Evolutionary conservation across 1,140 invertebrate genomes (phyloP).

Genomic region (Musca vetustissima): DNA sequence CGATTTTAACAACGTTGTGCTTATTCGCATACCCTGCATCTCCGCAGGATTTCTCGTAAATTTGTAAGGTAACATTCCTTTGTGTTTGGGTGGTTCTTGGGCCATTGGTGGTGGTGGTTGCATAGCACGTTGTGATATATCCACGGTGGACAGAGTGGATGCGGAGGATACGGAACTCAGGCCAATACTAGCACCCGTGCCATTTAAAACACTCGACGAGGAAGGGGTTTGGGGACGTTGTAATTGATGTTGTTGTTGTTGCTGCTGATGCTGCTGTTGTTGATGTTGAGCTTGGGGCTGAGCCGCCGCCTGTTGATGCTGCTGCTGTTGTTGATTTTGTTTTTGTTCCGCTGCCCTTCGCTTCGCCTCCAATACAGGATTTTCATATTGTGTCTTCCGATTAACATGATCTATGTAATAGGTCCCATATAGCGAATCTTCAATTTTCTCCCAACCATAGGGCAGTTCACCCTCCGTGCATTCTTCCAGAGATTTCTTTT

Average conservation of each 20-base stretch:
- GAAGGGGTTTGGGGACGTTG: conserved; percentile 48
- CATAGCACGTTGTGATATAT: conserved; percentile 29
- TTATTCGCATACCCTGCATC: conserved; percentile 79
- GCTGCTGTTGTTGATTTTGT: conserved; percentile 38
- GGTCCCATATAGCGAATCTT: conserved; percentile 97
- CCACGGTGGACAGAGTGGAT: neutral
- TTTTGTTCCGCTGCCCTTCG: conserved; percentile 60
- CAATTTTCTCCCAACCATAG: conserved; percentile 98
- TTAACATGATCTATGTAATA: conserved; percentile 99
- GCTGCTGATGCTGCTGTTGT: conserved; percentile 29
- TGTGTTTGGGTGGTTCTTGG: conserved; percentile 25
- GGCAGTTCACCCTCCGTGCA: conserved; percentile 94
- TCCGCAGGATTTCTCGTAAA: conserved; percentile 87
- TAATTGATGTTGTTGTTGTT: conserved; percentile 19
- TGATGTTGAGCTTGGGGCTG: conserved; percentile 24
- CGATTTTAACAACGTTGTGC: conserved; percentile 83
- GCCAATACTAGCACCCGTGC: neutral
- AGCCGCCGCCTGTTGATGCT: conserved; percentile 26
- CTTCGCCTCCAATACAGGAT: conserved; percentile 90
- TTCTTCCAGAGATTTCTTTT: conserved; percentile 88
- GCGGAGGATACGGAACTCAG: neutral
- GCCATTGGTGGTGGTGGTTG: conserved; percentile 29
- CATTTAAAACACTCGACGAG: conserved; percentile 17
- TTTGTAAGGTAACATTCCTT: conserved; percentile 52
- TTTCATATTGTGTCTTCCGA: conserved; percentile 96